Percentiles rank a stretch among this genome's conserved stretches.
phyloP scores from a whole-genome alignment of 2,113 vertebrate species.

The human region DNA sequence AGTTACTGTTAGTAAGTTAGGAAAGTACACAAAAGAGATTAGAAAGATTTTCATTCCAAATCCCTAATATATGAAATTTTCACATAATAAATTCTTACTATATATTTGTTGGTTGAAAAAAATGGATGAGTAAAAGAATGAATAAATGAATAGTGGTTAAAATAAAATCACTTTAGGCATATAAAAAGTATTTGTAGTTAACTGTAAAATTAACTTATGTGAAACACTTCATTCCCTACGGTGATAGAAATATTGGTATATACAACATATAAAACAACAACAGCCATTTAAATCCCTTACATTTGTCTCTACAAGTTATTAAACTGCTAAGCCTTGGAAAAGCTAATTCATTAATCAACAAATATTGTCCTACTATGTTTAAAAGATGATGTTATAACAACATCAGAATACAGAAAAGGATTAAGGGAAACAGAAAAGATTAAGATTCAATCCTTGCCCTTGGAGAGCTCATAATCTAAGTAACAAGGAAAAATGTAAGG shows the following conservation, averaged over 20 bases:
- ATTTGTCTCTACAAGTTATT: slow-evolving; percentile 15
- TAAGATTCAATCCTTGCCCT: slow-evolving; percentile 38
- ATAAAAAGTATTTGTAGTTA: slow-evolving; percentile 25
- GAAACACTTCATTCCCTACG: background rate
- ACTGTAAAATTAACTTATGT: slow-evolving; percentile 35
- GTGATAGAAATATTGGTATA: slow-evolving; percentile 41
- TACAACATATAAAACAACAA: slow-evolving; percentile 56
- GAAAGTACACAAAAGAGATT: slow-evolving; percentile 12
- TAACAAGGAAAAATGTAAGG: slow-evolving; percentile 39
- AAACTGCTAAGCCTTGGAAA: slow-evolving; percentile 24
- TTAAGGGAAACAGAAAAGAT: slow-evolving; percentile 18
- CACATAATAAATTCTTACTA: slow-evolving; percentile 14
- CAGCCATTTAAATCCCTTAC: slow-evolving; percentile 9
- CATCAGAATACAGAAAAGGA: background rate
- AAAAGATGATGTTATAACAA: slow-evolving; percentile 16
- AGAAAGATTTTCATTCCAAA: slow-evolving; percentile 1
- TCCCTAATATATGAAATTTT: background rate
- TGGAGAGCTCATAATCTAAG: slow-evolving; percentile 5
- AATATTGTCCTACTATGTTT: slow-evolving; percentile 1
- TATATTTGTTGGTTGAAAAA: slow-evolving; percentile 26
- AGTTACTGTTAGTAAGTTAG: background rate
- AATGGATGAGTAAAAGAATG: background rate
- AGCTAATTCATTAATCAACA: slow-evolving; percentile 46
- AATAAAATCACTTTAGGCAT: slow-evolving; percentile 26
- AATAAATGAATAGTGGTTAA: background rate